A percentile compares a stretch with the other conserved stretches of the same genome.
Conservation (phyloP, 2,888 invertebrate genomes). For the Harpalus rufipes region DNA sequence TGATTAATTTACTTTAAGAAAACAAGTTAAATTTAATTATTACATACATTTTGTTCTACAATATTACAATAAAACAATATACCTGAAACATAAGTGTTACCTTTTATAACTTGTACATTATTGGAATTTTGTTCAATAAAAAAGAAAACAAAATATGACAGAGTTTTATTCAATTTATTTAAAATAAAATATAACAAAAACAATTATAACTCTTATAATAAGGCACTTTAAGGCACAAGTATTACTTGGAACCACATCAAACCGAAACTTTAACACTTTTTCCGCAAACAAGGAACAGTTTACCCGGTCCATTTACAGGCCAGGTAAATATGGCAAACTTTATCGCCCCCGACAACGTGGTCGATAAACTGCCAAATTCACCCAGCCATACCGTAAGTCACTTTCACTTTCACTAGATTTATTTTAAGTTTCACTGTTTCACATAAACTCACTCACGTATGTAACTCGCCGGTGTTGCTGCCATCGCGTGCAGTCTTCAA, state of each 20-base stretch:
- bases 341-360: constrained; percentile 13
- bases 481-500: constrained; percentile 53
- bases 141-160: constrained; percentile 12
- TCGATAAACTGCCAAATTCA: constrained; percentile 57
- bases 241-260: constrained; percentile 66
- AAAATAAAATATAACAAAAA: constrained; percentile 37
- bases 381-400: constrained; percentile 54
- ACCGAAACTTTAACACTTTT: constrained; percentile 54
- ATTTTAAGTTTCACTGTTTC: constrained; percentile 36
- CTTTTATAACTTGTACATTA: no score
- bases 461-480: background rate
- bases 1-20: constrained; percentile 39
- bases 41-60: background rate
- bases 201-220: constrained; percentile 18
- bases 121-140: constrained; percentile 3
- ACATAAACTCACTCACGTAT: constrained; percentile 28
- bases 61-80: no score
- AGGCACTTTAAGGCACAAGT: constrained; percentile 51
- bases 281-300: constrained; percentile 49
- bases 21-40: constrained; percentile 35
- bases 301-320: constrained; percentile 67
- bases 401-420: constrained; percentile 45
- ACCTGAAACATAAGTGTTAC: no score
- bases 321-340: constrained; percentile 59
- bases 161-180: constrained; percentile 4